Percentiles rank a stretch among this genome's conserved stretches.
Evolutionary conservation across 2,888 invertebrate species (phyloP).

Genomic region (Girardia tigrina): DNA sequence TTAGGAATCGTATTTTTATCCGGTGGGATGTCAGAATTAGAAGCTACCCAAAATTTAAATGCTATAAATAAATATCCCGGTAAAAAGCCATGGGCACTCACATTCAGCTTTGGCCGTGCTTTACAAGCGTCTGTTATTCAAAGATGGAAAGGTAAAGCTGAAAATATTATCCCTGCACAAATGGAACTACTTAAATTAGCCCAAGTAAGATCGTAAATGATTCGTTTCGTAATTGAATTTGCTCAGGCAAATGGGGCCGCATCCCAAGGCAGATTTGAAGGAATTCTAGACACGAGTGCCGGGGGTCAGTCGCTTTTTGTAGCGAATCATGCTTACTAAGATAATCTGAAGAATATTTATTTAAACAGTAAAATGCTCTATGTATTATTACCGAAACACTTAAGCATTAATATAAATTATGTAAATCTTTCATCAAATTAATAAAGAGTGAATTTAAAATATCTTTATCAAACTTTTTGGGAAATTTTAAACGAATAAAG

Average conservation of each 20-base stretch:
- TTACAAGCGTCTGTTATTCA: constrained; percentile 83
- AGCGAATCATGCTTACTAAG: constrained; percentile 84
- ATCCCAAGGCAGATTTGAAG: constrained; percentile 76
- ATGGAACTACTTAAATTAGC: constrained; percentile 77
- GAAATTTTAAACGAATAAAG: no score
- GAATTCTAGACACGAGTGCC: constrained; percentile 61
- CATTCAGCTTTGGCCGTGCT: constrained; percentile 94
- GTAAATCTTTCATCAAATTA: no score
- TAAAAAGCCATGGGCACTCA: constrained; percentile 86
- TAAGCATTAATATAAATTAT: no score
- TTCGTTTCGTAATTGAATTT: background rate
- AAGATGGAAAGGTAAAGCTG: constrained; percentile 83
- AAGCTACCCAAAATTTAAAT: constrained; percentile 83
- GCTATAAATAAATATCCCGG: constrained; percentile 72
- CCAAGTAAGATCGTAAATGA: constrained; percentile 57
- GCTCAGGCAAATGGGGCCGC: constrained; percentile 77
- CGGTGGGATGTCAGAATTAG: constrained; percentile 94
- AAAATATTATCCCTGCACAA: constrained; percentile 70
- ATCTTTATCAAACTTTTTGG: no score
- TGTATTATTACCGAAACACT: no score
- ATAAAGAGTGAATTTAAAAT: no score
- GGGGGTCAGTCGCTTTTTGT: constrained; percentile 75
- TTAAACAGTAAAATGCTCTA: background rate
- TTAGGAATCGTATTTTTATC: constrained; percentile 75
- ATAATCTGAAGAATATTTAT: background rate